Evolutionary conservation across 1,140 invertebrate genomes (phyloP), one percentile per base, ranked within the genome.

Genomic region (Saccostrea echinata): DNA sequence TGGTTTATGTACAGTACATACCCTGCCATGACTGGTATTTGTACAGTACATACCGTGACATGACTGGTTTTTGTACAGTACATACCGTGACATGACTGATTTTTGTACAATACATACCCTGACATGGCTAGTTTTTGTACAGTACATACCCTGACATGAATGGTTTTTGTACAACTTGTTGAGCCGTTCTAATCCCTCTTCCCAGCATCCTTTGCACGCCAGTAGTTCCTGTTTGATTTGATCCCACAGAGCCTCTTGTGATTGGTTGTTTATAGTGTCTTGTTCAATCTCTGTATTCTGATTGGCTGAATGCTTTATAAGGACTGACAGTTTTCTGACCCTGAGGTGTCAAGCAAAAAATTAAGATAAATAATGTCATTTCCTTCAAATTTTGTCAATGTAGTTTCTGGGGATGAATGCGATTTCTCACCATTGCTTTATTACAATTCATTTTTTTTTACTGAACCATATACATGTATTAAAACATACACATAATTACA

Each of bases 161-260:
- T 85, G 61, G n/a, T 84, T 33, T 80, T 89, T 87, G 18, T 90
- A 87, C 52, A 91, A 84, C 84, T 89, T 91, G 35, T 90, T 68
- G 11, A 91, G 57, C 18, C 88, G 86, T 64, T 61, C 88, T 3
- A 91, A 21, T 52, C 91, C 91, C 51, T 92, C 91, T 86, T 92
- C 92, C 91, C 91, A 92, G 61, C 92, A 92, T 76, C 90, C 91
- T 89, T 91, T 91, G 84, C 92, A 91, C 24, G 92, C 91, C 9
- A 89, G 85, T 12, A 92, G 89, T 85, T 92, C 92, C 27, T 90
- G 90, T 90, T 88, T 91, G n/a, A 92, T 88, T 87, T 90, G 90
- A 43, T 90, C 68, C 64, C 91, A 76, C 24, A 91, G 64, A n/a
- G 51, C 68, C 13, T 85, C 80, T 18, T 71, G n/a, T 85, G 85